phyloP scores from a whole-genome alignment of 2,888 invertebrate genomes.

The Eupithecia subumbrata region DNA sequence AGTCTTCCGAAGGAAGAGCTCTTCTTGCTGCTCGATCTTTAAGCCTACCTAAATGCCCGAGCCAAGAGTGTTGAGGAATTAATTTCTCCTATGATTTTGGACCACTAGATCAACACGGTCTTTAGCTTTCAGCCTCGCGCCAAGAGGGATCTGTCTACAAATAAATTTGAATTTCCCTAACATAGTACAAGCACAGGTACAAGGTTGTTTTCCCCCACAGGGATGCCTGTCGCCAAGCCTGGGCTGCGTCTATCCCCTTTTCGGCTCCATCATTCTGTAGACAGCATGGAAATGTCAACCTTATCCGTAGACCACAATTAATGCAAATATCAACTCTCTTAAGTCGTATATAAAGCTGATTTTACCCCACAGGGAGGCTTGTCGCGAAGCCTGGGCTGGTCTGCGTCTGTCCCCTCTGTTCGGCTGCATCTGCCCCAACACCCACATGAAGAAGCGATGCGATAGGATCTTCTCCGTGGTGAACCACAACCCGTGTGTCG shows the following conservation, averaged over 20 bases:
- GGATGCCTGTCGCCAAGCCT: too few species aligned
- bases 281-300: too few species aligned
- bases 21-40: background rate
- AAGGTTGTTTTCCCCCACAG: too few species aligned
- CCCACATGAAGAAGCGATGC: conserved; percentile 93
- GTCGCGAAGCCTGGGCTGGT: conserved; percentile 94
- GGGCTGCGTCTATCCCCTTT: too few species aligned
- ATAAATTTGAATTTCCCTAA: background rate
- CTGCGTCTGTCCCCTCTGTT: conserved; percentile 94
- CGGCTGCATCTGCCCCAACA: conserved; percentile 96
- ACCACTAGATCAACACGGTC: background rate
- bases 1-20: too few species aligned
- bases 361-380: conserved; percentile 87
- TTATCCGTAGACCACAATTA: background rate
- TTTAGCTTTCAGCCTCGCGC: background rate
- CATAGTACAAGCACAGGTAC: too few species aligned
- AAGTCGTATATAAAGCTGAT: conserved; percentile 13
- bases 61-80: background rate
- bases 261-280: too few species aligned
- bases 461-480: conserved; percentile 94
- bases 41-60: too few species aligned
- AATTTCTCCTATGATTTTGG: background rate
- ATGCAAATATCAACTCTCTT: background rate
- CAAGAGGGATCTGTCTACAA: background rate
- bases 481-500: conserved; percentile 97